Conservation (phyloP, 2,888 invertebrate genomes). For the Drosophila atroscutellata region DNA sequence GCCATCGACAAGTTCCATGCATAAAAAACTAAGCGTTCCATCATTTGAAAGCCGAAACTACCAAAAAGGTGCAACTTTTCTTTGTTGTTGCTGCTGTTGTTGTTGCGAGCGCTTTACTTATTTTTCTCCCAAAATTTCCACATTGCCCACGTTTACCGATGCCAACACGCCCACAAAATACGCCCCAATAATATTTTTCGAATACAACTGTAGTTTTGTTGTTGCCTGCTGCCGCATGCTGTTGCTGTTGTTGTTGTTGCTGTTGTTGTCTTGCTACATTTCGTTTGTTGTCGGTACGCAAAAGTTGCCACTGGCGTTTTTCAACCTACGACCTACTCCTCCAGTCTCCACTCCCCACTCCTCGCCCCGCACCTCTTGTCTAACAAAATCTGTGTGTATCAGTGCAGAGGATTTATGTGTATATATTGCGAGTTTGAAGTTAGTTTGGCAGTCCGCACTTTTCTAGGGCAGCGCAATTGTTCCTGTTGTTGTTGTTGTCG, state of each 20-base stretch:
- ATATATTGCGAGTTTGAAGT: slow-evolving; percentile 81
- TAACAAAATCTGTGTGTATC: slow-evolving; percentile 73
- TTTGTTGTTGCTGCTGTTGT: slow-evolving; percentile 13
- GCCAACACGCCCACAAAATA: slow-evolving; percentile 51
- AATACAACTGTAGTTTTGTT: slow-evolving; percentile 45
- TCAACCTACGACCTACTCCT: slow-evolving; percentile 37
- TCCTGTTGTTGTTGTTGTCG: slow-evolving; percentile 8
- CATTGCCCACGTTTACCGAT: slow-evolving; percentile 21
- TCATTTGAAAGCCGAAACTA: slow-evolving; percentile 48
- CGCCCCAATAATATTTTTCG: slow-evolving; percentile 76
- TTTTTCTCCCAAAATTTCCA: slow-evolving; percentile 29
- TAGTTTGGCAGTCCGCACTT: slow-evolving; percentile 76
- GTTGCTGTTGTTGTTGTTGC: slow-evolving; percentile 4
- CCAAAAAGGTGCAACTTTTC: slow-evolving; percentile 58
- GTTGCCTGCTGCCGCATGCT: slow-evolving; percentile 7
- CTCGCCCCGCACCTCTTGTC: slow-evolving; percentile 13
- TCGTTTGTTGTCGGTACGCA: slow-evolving; percentile 48
- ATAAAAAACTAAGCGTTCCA: slow-evolving; percentile 64
- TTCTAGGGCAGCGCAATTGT: slow-evolving; percentile 45
- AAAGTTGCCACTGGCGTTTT: slow-evolving; percentile 55
- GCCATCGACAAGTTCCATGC: slow-evolving; percentile 71
- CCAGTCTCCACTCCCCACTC: neutral
- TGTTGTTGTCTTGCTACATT: slow-evolving; percentile 42
- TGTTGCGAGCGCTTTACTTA: slow-evolving; percentile 28
- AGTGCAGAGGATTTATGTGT: slow-evolving; percentile 78